A percentile compares a stretch with the other conserved stretches of the same genome.
Conservation (phyloP, 2,113 vertebrate species). For the Odocoileus hemionus region DNA sequence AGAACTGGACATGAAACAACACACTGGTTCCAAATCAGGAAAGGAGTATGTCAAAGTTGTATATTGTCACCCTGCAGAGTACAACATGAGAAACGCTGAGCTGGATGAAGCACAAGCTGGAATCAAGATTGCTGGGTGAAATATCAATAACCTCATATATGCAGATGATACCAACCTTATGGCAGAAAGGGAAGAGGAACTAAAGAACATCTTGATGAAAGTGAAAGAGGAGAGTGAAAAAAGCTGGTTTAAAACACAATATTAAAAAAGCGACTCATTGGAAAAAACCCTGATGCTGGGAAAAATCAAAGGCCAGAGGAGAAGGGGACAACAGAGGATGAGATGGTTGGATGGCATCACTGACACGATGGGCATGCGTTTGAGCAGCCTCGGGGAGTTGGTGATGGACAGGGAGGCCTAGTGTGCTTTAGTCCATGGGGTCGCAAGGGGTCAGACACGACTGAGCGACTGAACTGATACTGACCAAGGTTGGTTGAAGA, state of each 20-base stretch:
- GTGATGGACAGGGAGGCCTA: not conserved
- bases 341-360: not conserved
- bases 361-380: not conserved
- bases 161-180: not conserved
- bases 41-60: not conserved
- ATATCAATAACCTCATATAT: not conserved
- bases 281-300: not conserved
- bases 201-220: not conserved
- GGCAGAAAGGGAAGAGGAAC: not conserved
- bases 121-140: not conserved
- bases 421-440: not conserved
- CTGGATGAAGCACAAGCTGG: not conserved
- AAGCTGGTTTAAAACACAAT: not conserved
- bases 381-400: not conserved
- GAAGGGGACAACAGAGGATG: not conserved
- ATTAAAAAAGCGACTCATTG: not conserved
- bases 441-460: fast-evolving
- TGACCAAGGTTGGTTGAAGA: not conserved
- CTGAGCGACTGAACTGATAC: not conserved
- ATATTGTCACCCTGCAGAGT: not conserved
- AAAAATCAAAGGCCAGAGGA: not conserved
- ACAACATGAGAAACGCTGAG: not conserved
- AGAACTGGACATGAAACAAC: not conserved
- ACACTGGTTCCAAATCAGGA: not conserved
- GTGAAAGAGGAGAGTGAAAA: not conserved